Evolutionary conservation across 2,113 vertebrate species (phyloP).

Genomic region (Triplophysa dalaica): DNA sequence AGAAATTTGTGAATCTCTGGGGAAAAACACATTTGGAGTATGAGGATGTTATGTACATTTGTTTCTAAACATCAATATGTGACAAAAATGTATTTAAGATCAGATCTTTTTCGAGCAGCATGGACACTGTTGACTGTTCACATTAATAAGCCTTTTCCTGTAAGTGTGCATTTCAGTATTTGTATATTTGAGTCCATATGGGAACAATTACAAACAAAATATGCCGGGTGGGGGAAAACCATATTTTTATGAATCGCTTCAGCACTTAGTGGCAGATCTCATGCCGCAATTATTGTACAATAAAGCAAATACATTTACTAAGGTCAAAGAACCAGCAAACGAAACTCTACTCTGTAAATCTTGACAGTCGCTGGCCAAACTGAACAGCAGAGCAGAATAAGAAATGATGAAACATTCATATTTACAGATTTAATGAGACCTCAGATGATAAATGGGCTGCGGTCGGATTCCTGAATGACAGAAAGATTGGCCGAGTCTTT

Average conservation of each 20-base stretch:
- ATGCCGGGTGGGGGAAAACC: constrained; percentile 35
- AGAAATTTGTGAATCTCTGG: too few relatives aligned
- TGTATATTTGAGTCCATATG: constrained; percentile 53
- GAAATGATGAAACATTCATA: constrained; percentile 52
- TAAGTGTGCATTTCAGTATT: constrained; percentile 48
- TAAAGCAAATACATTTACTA: constrained; percentile 41
- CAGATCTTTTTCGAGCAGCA: constrained; percentile 15
- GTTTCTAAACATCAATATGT: too few relatives aligned
- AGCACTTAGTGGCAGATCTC: constrained; percentile 51
- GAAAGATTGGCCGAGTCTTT: constrained; percentile 44
- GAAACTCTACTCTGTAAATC: constrained; percentile 45
- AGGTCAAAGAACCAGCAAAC: constrained; percentile 57
- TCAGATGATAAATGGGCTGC: constrained; percentile 46
- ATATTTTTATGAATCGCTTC: constrained; percentile 59
- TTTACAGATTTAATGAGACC: constrained; percentile 55
- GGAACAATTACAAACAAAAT: constrained; percentile 64
- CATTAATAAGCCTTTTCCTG: neutral
- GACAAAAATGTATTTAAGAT: constrained; percentile 15
- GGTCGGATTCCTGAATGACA: constrained; percentile 48
- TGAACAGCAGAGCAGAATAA: constrained; percentile 34
- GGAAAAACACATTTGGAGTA: neutral
- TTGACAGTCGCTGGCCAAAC: constrained; percentile 47
- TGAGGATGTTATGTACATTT: neutral
- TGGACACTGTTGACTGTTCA: neutral
- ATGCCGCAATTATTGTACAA: constrained; percentile 63